Conservation (phyloP, 2,888 invertebrate genomes). For the Drosophila tanythrix region DNA sequence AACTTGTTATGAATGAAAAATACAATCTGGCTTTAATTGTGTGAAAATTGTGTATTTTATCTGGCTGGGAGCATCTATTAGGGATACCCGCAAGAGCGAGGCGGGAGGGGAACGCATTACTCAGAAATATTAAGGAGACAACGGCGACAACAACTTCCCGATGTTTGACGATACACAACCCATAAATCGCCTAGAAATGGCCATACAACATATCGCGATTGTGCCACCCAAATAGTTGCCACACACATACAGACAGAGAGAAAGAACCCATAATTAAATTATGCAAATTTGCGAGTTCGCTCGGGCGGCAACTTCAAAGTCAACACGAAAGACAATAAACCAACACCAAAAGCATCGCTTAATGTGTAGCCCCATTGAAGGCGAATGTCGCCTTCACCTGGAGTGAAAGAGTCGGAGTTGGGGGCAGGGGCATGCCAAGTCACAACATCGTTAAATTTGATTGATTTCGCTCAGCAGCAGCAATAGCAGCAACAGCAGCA, state of each 20-base stretch:
- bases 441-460: conserved; percentile 74
- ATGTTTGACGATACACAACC: conserved; percentile 58
- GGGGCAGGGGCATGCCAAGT: conserved; percentile 30
- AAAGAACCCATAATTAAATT: conserved; percentile 77
- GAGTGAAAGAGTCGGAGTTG: not conserved
- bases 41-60: conserved; percentile 55
- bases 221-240: conserved; percentile 62
- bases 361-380: conserved; percentile 38
- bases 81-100: conserved; percentile 1
- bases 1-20: conserved; percentile 63
- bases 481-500: conserved; percentile 44
- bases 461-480: conserved; percentile 66
- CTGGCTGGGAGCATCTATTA: conserved; percentile 16
- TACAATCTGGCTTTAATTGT: conserved; percentile 55
- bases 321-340: conserved; percentile 47
- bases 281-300: conserved; percentile 69
- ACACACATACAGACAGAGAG: conserved; percentile 27
- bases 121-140: conserved; percentile 30
- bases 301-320: conserved; percentile 60
- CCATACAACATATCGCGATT: conserved; percentile 65
- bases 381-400: conserved; percentile 13
- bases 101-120: conserved; percentile 11
- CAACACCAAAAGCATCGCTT: conserved; percentile 26
- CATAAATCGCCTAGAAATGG: conserved; percentile 61
- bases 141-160: conserved; percentile 53